These are phyloP conservation scores for Drosophila albomicans DNA, from an alignment of 1,140 invertebrate species.

Conservation along the genomic window DNA sequence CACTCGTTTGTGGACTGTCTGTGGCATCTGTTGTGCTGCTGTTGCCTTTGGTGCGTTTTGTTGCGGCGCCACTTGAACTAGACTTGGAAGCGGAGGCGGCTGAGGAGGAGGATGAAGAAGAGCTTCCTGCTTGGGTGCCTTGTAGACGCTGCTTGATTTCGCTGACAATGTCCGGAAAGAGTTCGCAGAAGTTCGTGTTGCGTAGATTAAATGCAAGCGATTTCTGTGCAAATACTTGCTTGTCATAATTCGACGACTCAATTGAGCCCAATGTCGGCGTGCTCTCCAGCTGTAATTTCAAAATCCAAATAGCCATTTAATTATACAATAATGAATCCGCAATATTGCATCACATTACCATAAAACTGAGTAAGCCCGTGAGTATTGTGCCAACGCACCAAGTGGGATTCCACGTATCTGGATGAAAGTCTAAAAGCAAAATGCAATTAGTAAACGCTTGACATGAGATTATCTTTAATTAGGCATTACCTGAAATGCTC, in stretches of 20 bases:
- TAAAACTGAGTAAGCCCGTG: conserved; percentile 96
- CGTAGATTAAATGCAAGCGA: conserved; percentile 96
- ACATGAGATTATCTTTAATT: no score
- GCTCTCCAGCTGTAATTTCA: conserved; percentile 89
- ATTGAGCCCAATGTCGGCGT: conserved; percentile 98
- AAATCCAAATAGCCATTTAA: background rate
- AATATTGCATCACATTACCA: conserved; percentile 85
- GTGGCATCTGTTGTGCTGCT: conserved; percentile 36
- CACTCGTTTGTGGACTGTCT: conserved; percentile 31
- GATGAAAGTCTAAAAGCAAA: conserved; percentile 93
- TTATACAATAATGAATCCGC: no score
- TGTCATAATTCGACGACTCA: conserved; percentile 95
- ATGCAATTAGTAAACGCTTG: conserved; percentile 3
- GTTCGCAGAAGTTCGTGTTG: conserved; percentile 91
- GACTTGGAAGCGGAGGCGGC: conserved; percentile 28
- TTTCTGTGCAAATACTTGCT: conserved; percentile 93
- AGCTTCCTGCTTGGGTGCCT: conserved; percentile 42
- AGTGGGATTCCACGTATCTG: conserved; percentile 98
- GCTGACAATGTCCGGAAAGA: conserved; percentile 80
- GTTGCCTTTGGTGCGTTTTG: conserved; percentile 50
- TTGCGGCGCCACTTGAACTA: conserved; percentile 8
- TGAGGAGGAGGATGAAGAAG: conserved; percentile 1
- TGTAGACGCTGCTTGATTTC: conserved; percentile 75
- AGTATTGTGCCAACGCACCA: conserved; percentile 99
- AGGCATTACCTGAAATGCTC: conserved; percentile 90